Percentiles rank a stretch among this genome's conserved stretches.
phyloP scores from a whole-genome alignment of 2,113 vertebrate species.

The Condylura cristata region DNA sequence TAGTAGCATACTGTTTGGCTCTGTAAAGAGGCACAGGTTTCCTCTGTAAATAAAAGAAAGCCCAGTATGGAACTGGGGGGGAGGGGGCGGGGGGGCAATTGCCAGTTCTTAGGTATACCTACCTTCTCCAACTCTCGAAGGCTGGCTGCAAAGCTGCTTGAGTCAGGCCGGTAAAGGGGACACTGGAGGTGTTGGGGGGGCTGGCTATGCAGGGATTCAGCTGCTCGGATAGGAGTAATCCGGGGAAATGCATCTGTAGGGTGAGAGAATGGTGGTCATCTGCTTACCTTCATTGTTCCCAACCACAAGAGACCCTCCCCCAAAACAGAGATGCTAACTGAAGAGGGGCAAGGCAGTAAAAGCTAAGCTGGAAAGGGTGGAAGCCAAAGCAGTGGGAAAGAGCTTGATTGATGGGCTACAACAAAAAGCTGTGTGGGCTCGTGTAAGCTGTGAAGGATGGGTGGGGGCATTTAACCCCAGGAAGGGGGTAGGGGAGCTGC shows the following conservation, averaged over 20 bases:
- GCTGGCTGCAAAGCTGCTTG: conserved; percentile 96
- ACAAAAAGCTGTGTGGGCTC: conserved; percentile 68
- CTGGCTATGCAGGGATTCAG: conserved; percentile 81
- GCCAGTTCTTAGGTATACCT: neutral
- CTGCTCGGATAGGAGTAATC: conserved; percentile 86
- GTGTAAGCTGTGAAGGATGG: conserved; percentile 75
- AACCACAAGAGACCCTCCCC: neutral
- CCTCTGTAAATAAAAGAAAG: neutral
- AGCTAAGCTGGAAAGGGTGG: conserved; percentile 73
- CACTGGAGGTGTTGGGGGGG: conserved; percentile 88
- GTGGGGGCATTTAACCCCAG: conserved; percentile 29
- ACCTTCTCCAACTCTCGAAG: conserved; percentile 97
- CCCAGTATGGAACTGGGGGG: neutral
- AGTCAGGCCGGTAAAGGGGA: conserved; percentile 91
- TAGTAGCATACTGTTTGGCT: neutral
- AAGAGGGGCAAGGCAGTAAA: conserved; percentile 72
- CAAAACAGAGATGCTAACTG: conserved; percentile 75
- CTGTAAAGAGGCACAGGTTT: conserved; percentile 30
- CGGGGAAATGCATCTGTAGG: conserved; percentile 92
- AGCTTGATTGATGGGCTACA: conserved; percentile 64
- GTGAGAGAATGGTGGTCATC: neutral
- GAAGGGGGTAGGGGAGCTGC: neutral
- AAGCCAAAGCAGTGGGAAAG: conserved; percentile 64
- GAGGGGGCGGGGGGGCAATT: neutral
- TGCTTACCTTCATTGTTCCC: neutral